Base-by-base conservation (phyloP, 2,888 invertebrate genomes). In the Acrobasis suavella region DNA sequence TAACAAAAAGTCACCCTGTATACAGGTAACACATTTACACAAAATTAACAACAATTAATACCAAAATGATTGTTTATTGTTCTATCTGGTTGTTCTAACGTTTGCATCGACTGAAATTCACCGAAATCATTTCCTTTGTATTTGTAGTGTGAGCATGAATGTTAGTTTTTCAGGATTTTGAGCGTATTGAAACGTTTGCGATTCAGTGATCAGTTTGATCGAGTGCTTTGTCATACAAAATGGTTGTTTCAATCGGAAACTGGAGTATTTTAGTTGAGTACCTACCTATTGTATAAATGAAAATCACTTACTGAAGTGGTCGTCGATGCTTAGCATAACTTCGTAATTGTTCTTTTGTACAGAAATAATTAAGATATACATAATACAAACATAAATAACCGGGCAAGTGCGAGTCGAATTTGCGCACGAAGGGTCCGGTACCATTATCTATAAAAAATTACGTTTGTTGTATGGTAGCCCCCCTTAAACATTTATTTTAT, bases 81-180 rank as follows among this genome's bases (percentile, higher is more conserved):
- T 51, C 51, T 39, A 56, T 17, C 55, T 17, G n/a, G 39, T 14
- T 56, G 42, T 42, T 46, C 56, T 22, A 78, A 75, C 69, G 73
- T 78, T 77, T 66, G 67, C 69, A n/a, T 46, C 14, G 42, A 69
- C 70, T 70, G 70, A 72, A 70, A 77, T 72, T 69, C 68, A 65
- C 63, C 65, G 50, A 75, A 77, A 75, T 74, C 38, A 70, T 76
- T 73, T 70, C 71, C 74, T 75, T 76, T 60, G 59, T 49, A 46
- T 16, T 50, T 17, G 50, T 38, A 51, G 58, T 50, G 54, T 61
- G 58, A 52, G 58, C 62, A 58, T 50, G 52, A 37, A 38, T 16
- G 39, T 58, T 55, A 32, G 32, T 50, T 58, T 61, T 58, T 58
- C 62, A 12, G 51, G 38, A 55, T 52, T 58, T 49, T 32, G 1